Conservation (phyloP, 2,888 invertebrate genomes). For the Lobophora halterata region DNA sequence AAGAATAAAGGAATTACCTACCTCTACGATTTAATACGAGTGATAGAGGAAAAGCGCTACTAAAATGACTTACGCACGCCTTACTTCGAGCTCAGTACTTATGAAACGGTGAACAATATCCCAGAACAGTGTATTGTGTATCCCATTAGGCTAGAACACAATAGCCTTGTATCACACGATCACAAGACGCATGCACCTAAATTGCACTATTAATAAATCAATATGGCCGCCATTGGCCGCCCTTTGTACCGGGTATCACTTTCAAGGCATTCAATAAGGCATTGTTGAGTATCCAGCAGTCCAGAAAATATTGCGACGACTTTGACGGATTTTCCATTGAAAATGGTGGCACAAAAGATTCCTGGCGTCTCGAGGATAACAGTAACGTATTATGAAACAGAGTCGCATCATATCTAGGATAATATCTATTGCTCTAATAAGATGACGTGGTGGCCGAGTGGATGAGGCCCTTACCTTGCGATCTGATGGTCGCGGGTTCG, state of each 20-base stretch:
- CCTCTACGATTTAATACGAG: no score
- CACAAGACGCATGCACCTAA: neutral
- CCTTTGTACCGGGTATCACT: slow-evolving; percentile 1
- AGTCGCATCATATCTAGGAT: slow-evolving; percentile 1
- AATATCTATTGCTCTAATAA: no score
- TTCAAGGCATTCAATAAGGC: slow-evolving; percentile 12
- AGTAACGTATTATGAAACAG: slow-evolving; percentile 12
- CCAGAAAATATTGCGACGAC: slow-evolving; percentile 11
- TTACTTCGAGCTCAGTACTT: no score
- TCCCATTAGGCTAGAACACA: slow-evolving; percentile 10
- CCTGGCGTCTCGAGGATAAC: slow-evolving; percentile 1
- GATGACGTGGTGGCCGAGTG: no score
- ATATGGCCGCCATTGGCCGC: neutral
- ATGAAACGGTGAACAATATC: neutral
- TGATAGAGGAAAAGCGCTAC: no score
- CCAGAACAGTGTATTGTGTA: slow-evolving; percentile 1
- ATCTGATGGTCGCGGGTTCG: no score
- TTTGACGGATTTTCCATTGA: slow-evolving; percentile 10
- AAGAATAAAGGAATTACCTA: no score
- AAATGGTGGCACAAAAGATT: slow-evolving; percentile 5
- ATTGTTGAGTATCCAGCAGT: slow-evolving; percentile 9
- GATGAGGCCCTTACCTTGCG: no score
- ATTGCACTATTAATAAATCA: slow-evolving; percentile 4
- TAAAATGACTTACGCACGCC: no score
- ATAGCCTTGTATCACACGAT: neutral